Conservation (phyloP, 2,888 invertebrate species). For the Hanleya hanleyi region DNA sequence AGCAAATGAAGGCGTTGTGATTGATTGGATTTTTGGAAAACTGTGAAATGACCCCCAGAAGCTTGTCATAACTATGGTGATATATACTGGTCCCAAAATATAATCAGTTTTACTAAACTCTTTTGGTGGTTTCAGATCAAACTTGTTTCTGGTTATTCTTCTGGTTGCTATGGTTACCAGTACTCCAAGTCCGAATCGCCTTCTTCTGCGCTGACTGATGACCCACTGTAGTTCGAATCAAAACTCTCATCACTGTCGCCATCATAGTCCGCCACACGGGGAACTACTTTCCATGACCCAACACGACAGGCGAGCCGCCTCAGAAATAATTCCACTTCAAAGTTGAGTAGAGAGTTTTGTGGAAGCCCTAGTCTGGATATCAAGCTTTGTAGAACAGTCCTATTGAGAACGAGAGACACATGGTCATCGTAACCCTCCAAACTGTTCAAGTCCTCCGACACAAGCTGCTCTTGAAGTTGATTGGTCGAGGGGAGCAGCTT, state of each 20-base stretch:
- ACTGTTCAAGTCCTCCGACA: slow-evolving; percentile 38
- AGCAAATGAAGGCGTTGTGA: too few relatives aligned
- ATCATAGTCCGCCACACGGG: slow-evolving; percentile 23
- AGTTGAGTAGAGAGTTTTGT: slow-evolving; percentile 47
- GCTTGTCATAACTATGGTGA: too few relatives aligned
- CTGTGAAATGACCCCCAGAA: too few relatives aligned
- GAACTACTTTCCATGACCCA: slow-evolving; percentile 45
- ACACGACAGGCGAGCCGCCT: slow-evolving; percentile 50
- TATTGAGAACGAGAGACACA: slow-evolving; percentile 53
- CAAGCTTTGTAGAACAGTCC: slow-evolving; percentile 50
- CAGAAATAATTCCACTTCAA: slow-evolving; percentile 60
- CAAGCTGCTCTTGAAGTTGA: slow-evolving; percentile 45
- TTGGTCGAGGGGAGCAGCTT: slow-evolving; percentile 46
- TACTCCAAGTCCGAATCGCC: slow-evolving; percentile 67
- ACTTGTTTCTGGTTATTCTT: too few relatives aligned
- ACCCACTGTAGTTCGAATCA: slow-evolving; percentile 45
- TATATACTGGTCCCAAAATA: too few relatives aligned
- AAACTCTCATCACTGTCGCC: slow-evolving; percentile 25
- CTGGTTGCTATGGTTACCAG: slow-evolving; percentile 48
- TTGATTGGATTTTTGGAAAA: too few relatives aligned
- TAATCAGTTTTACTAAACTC: too few relatives aligned
- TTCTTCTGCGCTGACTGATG: slow-evolving; percentile 49
- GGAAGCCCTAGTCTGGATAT: slow-evolving; percentile 48
- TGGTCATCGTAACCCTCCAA: slow-evolving; percentile 54
- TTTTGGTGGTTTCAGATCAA: too few relatives aligned